Percentiles rank a stretch among this genome's conserved stretches.
Conservation (phyloP, 1,140 invertebrate genomes). For the Cheumatopsyche charites region DNA sequence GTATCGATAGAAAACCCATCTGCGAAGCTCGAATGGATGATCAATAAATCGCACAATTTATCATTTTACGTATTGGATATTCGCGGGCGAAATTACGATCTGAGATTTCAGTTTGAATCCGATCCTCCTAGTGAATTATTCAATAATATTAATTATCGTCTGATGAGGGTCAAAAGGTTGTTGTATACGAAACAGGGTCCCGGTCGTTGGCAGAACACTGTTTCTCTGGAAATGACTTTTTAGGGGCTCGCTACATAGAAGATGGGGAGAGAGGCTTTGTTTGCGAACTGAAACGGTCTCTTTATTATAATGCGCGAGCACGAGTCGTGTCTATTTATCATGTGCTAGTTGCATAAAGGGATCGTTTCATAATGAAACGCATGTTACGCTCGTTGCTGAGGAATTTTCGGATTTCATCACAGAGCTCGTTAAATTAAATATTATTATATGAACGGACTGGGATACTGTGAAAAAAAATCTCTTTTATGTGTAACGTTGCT, state of each 20-base stretch:
- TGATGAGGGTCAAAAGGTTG: slow-evolving; percentile 26
- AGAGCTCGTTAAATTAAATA: too few relatives aligned
- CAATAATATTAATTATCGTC: slow-evolving; percentile 23
- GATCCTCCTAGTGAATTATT: slow-evolving; percentile 3
- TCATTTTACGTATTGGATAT: too few relatives aligned
- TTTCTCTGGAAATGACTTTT: slow-evolving; percentile 24
- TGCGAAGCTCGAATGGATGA: too few relatives aligned
- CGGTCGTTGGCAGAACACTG: neutral
- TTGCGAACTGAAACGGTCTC: slow-evolving; percentile 6
- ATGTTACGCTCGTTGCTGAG: neutral
- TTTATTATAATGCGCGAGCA: slow-evolving; percentile 5
- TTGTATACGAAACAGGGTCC: too few relatives aligned
- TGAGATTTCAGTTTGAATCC: slow-evolving; percentile 16
- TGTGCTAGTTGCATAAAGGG: too few relatives aligned
- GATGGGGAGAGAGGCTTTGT: neutral
- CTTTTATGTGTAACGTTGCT: too few relatives aligned
- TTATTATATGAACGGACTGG: too few relatives aligned
- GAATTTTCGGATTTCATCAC: too few relatives aligned
- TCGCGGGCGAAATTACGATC: neutral
- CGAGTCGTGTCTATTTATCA: slow-evolving; percentile 7
- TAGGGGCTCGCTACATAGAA: neutral
- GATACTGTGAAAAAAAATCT: too few relatives aligned
- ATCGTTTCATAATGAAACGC: neutral
- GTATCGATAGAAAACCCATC: too few relatives aligned
- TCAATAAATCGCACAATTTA: too few relatives aligned